Conservation (phyloP, 2,113 vertebrate species). For the Petrocephalus microphthalmus region DNA sequence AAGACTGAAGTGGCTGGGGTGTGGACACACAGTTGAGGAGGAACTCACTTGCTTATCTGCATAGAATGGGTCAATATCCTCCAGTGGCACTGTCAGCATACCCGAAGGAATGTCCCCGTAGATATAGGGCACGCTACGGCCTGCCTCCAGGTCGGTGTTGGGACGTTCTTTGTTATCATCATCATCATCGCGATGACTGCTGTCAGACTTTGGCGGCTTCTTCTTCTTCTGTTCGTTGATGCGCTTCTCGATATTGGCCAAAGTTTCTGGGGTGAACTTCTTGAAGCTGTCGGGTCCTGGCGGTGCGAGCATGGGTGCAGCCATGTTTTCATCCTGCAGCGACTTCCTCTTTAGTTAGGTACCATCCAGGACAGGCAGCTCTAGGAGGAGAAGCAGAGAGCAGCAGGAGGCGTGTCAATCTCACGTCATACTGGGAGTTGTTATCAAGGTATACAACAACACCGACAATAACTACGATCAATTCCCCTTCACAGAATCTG, state of each 20-base stretch:
- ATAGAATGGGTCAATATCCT: constrained; percentile 97
- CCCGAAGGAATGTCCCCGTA: constrained; percentile 85
- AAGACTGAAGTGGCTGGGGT: not conserved
- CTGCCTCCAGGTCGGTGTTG: constrained; percentile 95
- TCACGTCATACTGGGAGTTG: not conserved
- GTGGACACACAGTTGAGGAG: not conserved
- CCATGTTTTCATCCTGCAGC: constrained; percentile 99
- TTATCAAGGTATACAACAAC: not conserved
- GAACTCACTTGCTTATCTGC: constrained; percentile 93
- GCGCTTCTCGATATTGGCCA: constrained; percentile 92
- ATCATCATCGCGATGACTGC: constrained; percentile 84
- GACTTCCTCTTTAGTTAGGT: constrained; percentile 74
- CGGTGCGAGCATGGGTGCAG: constrained; percentile 88
- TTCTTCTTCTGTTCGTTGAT: constrained; percentile 86
- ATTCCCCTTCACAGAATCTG: not conserved
- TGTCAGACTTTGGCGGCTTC: constrained; percentile 89
- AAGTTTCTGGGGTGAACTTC: constrained; percentile 83
- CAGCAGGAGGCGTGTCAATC: constrained; percentile 18
- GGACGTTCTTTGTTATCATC: constrained; percentile 86
- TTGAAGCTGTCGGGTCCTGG: constrained; percentile 98
- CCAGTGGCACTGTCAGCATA: constrained; percentile 79
- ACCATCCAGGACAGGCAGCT: constrained; percentile 71
- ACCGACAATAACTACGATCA: not conserved
- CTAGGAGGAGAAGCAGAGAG: constrained; percentile 54
- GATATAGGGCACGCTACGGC: constrained; percentile 93